Conservation (phyloP, 2,888 invertebrate species). For the Leptinotarsa rubiginosa region DNA sequence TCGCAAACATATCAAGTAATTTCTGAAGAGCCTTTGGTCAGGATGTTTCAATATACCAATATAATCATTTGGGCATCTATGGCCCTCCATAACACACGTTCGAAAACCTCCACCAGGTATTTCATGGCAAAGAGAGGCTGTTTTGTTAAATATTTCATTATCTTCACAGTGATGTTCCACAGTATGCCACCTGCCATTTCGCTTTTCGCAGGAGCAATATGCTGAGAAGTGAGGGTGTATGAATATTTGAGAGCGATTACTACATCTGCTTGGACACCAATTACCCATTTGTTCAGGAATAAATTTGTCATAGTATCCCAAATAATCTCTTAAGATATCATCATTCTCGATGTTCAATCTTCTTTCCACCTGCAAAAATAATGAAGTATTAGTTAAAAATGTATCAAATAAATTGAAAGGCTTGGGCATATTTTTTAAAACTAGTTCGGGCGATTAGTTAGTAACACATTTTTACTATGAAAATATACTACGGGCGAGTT, state of each 20-base stretch:
- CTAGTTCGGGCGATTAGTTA: too few species aligned
- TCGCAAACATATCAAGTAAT: conserved; percentile 8
- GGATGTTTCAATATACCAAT: conserved; percentile 10
- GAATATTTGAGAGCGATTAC: neutral
- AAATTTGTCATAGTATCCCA: conserved; percentile 21
- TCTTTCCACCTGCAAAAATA: neutral
- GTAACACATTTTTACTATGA: too few species aligned
- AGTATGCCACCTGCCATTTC: neutral
- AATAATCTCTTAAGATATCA: conserved; percentile 17
- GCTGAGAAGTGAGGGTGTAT: conserved; percentile 10
- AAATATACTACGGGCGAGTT: too few species aligned
- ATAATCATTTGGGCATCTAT: conserved; percentile 6
- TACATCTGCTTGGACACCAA: conserved; percentile 17
- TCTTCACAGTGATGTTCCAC: conserved; percentile 10
- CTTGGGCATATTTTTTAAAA: too few species aligned
- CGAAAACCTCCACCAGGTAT: conserved; percentile 7
- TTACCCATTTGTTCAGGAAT: conserved; percentile 5
- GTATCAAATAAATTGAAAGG: too few species aligned
- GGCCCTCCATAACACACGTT: neutral
- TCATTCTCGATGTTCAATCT: neutral
- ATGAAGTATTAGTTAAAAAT: neutral
- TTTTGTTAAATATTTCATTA: conserved; percentile 17
- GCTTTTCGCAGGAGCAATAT: conserved; percentile 12
- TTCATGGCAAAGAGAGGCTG: neutral
- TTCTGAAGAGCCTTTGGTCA: neutral